Evolutionary conservation across 2,888 invertebrate species (phyloP), one percentile per base, ranked within the genome.

Genomic region (Anodontia alba): DNA sequence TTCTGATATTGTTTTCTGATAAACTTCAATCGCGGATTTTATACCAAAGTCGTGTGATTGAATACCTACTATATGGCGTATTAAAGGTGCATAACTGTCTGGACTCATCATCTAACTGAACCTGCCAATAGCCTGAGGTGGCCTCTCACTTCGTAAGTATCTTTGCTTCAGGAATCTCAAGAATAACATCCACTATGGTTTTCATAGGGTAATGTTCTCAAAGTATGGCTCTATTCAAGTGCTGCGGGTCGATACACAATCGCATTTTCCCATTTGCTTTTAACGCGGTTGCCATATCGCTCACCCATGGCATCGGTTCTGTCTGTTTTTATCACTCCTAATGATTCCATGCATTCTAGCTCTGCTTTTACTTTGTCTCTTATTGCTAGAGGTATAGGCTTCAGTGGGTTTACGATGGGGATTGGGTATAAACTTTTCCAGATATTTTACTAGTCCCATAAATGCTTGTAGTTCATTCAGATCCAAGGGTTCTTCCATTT

Each of bases 171-270:
- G 83, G 46, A 3, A 88, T 72, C 23, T 80, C 26, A 0, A 67
- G n/a, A 15, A 86, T 54, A 1, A 88, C 77, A 43, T 87, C 85
- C 29, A 83, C 85, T 23, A 80, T 57, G 33, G 82, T 83, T 78
- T 81, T 85, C 70, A 88, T 51, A n/a, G 81, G 85, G 69, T 76
- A 79, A 31, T 87, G 83, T 76, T 83, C 83, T n/a, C 83, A 57
- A 26, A 76, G 46, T 46, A 88, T 78, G 0, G 81, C 84, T 70
- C 36, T 72, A 38, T 84, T 86, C 23, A 87, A 66, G 66, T 87
- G 80, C 36, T 76, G 62, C 3, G 85, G 81, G 70, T 88, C 84
- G n/a, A 84, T 78, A 42, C 85, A 86, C 12, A 87, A 62, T 12
- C 81, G 29, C 12, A 84, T 20, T 23, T 77, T 83, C 46, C 75